Base-by-base conservation (phyloP, 2,888 invertebrate genomes). In the Tetranychus piercei region DNA sequence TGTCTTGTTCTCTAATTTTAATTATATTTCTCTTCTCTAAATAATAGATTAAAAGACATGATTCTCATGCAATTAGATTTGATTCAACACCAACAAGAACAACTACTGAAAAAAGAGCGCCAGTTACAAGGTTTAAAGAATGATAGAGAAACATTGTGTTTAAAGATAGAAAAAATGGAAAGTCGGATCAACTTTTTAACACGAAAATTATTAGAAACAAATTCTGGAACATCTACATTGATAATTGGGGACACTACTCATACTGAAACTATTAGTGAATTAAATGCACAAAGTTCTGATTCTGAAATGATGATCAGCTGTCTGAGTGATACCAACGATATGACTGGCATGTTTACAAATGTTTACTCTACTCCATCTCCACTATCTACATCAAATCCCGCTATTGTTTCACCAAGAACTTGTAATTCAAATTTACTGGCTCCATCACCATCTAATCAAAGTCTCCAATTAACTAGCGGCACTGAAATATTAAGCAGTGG, bases 21-120 rank as follows among this genome's bases (percentile, higher is more conserved):
- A 69, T 69, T 69, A 11, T 20, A 1, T 6, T 20, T 8, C 9
- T 67, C 9, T 8, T 69, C 20, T 23, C 15, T 23, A 5, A 6
- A n/a, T 23, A n/a, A 6, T 43, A 55, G 80, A 23, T 78, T 82
- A 75, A 82, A 91, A 83, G 89, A 90, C 78, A 87, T 93, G 81
- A 84, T 92, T 78, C 84, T 91, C 76, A 86, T 90, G 78, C 92
- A 94, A 82, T 85, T 93, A 80, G 92, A 93, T 82, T 84, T 93
- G 77, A 91, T 93, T 81, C 92, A 92, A 82, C 91, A 92, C 83
- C 92, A 93, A 83, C 90, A 90, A 80, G 91, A 92, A 80, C 87
- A 89, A 80, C 86, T 93, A 78, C 86, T 87, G 78, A 88, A 88
- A 79, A 90, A 89, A 83, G 92, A 93, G 79, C 90, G 89, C 81